A percentile compares a stretch with the other conserved stretches of the same genome.
These are phyloP conservation scores for Drosophila sp. DNA, from an alignment of 1,140 invertebrate genomes.

Conservation along the genomic window DNA sequence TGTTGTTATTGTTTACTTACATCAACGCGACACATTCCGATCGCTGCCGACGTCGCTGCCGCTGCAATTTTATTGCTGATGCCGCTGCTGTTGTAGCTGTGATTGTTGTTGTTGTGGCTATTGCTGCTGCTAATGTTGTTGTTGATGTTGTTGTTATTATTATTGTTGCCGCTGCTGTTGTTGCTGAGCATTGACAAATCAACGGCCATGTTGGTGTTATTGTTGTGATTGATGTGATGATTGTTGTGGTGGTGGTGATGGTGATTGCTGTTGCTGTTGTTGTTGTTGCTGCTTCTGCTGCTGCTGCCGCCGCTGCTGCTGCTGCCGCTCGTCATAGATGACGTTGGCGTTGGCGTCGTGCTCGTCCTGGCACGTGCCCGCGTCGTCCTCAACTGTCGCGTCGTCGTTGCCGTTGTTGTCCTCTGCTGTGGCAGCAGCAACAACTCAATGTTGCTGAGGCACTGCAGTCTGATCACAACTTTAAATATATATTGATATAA, in stretches of 20 bases:
- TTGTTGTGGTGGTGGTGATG: too few species aligned
- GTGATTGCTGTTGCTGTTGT: constrained; percentile 57
- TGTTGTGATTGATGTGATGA: constrained; percentile 28
- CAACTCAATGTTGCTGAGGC: constrained; percentile 49
- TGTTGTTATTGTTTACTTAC: constrained; percentile 71
- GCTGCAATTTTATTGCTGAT: constrained; percentile 56
- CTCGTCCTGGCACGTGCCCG: constrained; percentile 40
- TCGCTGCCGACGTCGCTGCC: constrained; percentile 50
- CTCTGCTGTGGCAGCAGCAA: constrained; percentile 37
- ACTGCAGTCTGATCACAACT: constrained; percentile 39
- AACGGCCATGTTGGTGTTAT: constrained; percentile 71
- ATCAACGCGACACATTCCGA: constrained; percentile 79
- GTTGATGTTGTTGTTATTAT: constrained; percentile 29
- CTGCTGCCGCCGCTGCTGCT: constrained; percentile 61
- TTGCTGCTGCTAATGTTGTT: constrained; percentile 34
- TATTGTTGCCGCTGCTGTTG: constrained; percentile 40
- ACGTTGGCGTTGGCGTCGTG: constrained; percentile 35
- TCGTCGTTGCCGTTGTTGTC: constrained; percentile 18
- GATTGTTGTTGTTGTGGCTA: constrained; percentile 35
- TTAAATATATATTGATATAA: background rate
- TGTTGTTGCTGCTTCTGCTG: constrained; percentile 60
- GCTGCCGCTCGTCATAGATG: constrained; percentile 78
- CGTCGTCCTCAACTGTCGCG: constrained; percentile 26
- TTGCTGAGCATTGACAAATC: constrained; percentile 64
- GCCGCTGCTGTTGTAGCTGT: constrained; percentile 41